A percentile compares a stretch with the other conserved stretches of the same genome.
Conservation (phyloP, 2,797 vertebrate species). For the Pygocentrus nattereri region DNA sequence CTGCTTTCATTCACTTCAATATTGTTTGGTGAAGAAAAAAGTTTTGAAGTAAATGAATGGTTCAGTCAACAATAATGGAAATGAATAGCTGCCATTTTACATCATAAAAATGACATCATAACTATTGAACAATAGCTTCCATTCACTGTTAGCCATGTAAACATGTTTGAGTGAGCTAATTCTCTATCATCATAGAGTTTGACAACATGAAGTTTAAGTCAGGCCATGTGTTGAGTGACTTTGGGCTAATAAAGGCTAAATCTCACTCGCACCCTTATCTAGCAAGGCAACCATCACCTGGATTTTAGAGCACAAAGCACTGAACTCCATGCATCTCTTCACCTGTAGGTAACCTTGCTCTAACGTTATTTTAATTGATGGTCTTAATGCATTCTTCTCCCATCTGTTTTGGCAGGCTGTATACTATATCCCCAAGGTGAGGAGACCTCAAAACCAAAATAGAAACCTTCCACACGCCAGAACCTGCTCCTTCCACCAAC, state of each 20-base stretch:
- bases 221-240: conserved; percentile 15
- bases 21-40: background rate
- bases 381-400: conserved; percentile 45
- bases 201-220: background rate
- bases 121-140: background rate
- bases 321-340: conserved; percentile 25
- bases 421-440: conserved; percentile 51
- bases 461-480: conserved; percentile 64
- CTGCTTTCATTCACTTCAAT: background rate
- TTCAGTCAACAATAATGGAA: background rate
- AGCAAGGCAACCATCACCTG: conserved; percentile 24
- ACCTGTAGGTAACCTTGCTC: conserved; percentile 44
- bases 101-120: background rate
- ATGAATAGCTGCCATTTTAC: background rate
- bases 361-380: conserved; percentile 45
- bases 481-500: conserved; percentile 54
- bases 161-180: background rate
- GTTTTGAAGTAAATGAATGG: background rate
- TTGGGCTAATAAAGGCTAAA: conserved; percentile 2
- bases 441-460: conserved; percentile 63
- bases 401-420: conserved; percentile 53
- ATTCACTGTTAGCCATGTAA: conserved; percentile 2
- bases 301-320: conserved; percentile 19
- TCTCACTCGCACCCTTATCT: conserved; percentile 13
- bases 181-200: background rate